phyloP scores from a whole-genome alignment of 2,113 vertebrate genomes.

The Tenrec ecaudatus region DNA sequence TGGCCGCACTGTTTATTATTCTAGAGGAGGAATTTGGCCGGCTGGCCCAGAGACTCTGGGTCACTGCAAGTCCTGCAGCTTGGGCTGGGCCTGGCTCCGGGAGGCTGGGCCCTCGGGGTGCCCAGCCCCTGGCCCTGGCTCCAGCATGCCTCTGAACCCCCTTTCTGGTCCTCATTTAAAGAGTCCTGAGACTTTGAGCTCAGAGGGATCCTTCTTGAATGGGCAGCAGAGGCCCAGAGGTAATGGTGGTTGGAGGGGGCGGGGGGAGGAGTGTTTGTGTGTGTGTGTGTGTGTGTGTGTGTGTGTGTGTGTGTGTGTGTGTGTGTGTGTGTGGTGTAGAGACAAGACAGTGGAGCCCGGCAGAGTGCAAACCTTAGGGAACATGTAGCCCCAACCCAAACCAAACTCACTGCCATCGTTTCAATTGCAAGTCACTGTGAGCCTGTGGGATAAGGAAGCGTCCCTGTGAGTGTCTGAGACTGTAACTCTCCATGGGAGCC shows the following conservation, averaged over 20 bases:
- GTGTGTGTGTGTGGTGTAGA: too few relatives aligned
- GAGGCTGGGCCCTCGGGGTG: slow-evolving; percentile 46
- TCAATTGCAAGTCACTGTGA: too few relatives aligned
- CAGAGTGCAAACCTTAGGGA: background rate
- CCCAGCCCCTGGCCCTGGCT: background rate
- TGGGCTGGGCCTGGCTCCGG: background rate
- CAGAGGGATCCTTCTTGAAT: slow-evolving; percentile 32
- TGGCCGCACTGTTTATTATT: slow-evolving; percentile 87
- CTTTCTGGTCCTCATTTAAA: background rate
- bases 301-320: too few relatives aligned
- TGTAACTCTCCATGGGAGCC: background rate
- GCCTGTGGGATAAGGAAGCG: too few relatives aligned
- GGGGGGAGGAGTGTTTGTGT: too few relatives aligned
- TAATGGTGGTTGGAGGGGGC: too few relatives aligned
- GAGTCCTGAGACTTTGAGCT: background rate
- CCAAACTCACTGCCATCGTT: too few relatives aligned
- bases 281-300: too few relatives aligned
- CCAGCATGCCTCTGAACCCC: background rate
- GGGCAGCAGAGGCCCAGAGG: slow-evolving; percentile 10
- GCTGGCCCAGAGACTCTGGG: slow-evolving; percentile 81
- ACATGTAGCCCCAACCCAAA: too few relatives aligned
- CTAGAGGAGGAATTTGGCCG: slow-evolving; percentile 87
- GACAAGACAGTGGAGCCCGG: background rate
- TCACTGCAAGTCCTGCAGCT: slow-evolving; percentile 76
- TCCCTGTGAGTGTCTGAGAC: too few relatives aligned